Evolutionary conservation across 2,888 invertebrate genomes (phyloP).

Genomic region (Carabus problematicus): DNA sequence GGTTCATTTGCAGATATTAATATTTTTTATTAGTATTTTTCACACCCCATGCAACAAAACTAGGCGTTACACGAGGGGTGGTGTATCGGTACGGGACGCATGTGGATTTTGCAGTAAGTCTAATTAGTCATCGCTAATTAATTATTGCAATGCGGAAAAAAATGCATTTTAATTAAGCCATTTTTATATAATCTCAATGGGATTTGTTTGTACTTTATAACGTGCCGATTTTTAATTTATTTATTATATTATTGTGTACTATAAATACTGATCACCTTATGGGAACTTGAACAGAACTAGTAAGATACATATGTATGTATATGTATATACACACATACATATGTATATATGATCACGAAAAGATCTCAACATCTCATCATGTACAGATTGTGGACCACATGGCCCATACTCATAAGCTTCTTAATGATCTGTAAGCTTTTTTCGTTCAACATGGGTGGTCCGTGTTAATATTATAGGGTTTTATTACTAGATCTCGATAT

Average conservation of each 20-base stretch:
- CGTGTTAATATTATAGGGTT: slow-evolving; percentile 25
- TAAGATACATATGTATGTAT: too few relatives aligned
- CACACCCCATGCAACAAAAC: slow-evolving; percentile 35
- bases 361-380: too few relatives aligned
- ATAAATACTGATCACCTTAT: too few relatives aligned
- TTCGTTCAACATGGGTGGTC: slow-evolving; percentile 28
- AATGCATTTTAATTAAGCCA: slow-evolving; percentile 32
- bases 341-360: too few relatives aligned
- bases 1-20: slow-evolving; percentile 36
- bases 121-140: slow-evolving; percentile 38
- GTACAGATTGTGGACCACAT: slow-evolving; percentile 5
- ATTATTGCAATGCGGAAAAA: slow-evolving; percentile 38
- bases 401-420: slow-evolving; percentile 20
- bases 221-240: too few relatives aligned
- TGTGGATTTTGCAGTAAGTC: slow-evolving; percentile 13
- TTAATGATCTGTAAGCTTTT: slow-evolving; percentile 33
- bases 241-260: too few relatives aligned
- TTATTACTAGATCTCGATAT: slow-evolving; percentile 32
- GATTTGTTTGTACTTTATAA: too few relatives aligned
- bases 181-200: slow-evolving; percentile 21
- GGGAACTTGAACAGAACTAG: too few relatives aligned
- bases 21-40: slow-evolving; percentile 33
- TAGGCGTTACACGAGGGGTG: slow-evolving; percentile 14
- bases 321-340: too few relatives aligned
- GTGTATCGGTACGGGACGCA: slow-evolving; percentile 9